Evolutionary conservation across 2,797 vertebrate species (phyloP).

Genomic region (Leptatherina wallacei): DNA sequence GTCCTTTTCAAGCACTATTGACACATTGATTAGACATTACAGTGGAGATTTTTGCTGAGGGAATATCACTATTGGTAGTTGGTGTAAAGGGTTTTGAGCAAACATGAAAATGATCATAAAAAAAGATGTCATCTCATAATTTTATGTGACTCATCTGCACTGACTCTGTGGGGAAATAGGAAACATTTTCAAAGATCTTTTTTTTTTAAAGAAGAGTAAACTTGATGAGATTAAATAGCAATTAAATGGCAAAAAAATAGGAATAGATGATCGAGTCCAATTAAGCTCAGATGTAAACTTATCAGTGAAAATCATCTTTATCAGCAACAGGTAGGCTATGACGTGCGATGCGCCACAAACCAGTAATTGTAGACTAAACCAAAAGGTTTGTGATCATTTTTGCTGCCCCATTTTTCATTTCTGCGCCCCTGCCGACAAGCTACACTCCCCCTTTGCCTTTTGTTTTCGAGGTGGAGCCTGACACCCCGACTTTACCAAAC

Average conservation of each 20-base stretch:
- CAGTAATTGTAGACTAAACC: slow-evolving; percentile 4
- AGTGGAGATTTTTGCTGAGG: slow-evolving; percentile 20
- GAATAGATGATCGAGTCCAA: not conserved
- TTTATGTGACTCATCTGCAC: not conserved
- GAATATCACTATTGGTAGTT: slow-evolving; percentile 33
- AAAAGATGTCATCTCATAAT: not conserved
- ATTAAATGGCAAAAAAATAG: too few relatives aligned
- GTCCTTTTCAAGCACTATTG: slow-evolving; percentile 41
- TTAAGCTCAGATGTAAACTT: not conserved
- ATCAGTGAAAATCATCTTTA: slow-evolving; percentile 4
- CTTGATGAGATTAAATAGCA: not conserved
- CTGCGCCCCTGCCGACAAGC: slow-evolving; percentile 24
- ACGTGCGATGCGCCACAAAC: slow-evolving; percentile 11
- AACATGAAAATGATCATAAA: slow-evolving; percentile 14
- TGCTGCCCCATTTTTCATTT: slow-evolving; percentile 11
- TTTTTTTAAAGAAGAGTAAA: not conserved
- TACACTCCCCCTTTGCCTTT: slow-evolving; percentile 47
- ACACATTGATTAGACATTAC: slow-evolving; percentile 57
- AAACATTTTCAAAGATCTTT: not conserved
- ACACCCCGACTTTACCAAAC: slow-evolving; percentile 66
- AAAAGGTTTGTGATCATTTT: not conserved
- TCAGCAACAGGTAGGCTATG: slow-evolving; percentile 72
- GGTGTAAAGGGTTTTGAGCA: slow-evolving; percentile 15
- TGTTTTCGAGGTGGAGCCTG: slow-evolving; percentile 80
- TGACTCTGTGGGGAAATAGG: not conserved